Conservation (phyloP, 2,888 invertebrate species). For the Tenthredo livida region DNA sequence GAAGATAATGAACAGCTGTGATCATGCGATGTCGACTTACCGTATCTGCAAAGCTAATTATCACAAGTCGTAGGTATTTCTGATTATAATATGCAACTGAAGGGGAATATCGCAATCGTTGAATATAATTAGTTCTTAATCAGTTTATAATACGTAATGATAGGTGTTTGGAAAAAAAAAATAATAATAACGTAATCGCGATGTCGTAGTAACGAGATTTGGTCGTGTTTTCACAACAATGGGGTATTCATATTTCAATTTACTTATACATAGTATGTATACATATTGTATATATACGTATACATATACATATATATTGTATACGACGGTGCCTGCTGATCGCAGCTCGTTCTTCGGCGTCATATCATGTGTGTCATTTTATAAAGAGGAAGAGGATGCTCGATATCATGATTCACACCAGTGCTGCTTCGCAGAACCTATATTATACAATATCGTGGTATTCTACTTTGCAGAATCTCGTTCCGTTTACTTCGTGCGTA, state of each 20-base stretch:
- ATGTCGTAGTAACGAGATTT: conserved; percentile 6
- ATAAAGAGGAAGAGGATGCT: background rate
- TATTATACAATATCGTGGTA: background rate
- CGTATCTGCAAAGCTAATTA: too few species aligned
- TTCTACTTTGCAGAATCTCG: background rate
- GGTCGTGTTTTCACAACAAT: background rate
- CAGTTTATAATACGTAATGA: too few species aligned
- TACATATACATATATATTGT: background rate
- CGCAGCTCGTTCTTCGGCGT: background rate
- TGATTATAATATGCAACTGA: too few species aligned
- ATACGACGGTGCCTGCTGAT: background rate
- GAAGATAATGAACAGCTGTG: too few species aligned
- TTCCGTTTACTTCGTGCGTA: background rate
- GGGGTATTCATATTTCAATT: conserved; percentile 10
- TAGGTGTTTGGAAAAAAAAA: too few species aligned
- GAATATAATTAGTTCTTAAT: too few species aligned
- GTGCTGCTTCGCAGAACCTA: background rate
- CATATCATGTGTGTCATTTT: conserved; percentile 22
- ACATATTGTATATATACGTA: too few species aligned
- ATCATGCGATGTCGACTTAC: too few species aligned
- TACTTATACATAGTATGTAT: background rate
- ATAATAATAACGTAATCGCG: background rate
- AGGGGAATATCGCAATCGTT: too few species aligned
- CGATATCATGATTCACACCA: conserved; percentile 17
- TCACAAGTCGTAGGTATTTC: too few species aligned